Evolutionary conservation across 2,797 vertebrate species (phyloP).

Genomic region (Monodelphis domestica): DNA sequence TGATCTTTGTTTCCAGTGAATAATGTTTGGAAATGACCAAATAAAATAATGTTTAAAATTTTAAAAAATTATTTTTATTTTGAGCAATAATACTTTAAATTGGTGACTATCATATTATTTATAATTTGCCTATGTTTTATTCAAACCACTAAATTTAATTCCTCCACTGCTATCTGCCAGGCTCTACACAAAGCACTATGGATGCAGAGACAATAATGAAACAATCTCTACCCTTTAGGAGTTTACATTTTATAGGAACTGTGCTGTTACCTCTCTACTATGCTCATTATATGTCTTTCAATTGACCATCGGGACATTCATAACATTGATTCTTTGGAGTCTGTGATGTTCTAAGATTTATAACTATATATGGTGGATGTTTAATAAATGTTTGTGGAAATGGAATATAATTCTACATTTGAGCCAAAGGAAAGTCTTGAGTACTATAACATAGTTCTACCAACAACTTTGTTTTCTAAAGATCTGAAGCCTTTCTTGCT

Average conservation of each 20-base stretch:
- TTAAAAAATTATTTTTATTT: too few species aligned
- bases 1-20: too few species aligned
- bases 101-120: too few species aligned
- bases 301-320: neutral
- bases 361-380: neutral
- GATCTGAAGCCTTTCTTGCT: neutral
- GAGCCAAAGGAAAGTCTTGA: neutral
- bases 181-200: neutral
- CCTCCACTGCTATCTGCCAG: neutral
- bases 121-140: too few species aligned
- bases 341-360: neutral
- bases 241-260: neutral
- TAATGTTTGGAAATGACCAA: too few species aligned
- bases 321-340: neutral
- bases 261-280: neutral
- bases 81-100: too few species aligned
- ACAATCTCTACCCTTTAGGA: neutral
- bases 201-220: neutral
- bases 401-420: neutral
- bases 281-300: neutral
- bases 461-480: neutral
- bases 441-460: neutral
- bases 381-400: neutral
- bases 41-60: too few species aligned
- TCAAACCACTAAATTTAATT: too few species aligned